Conservation (phyloP, 2,888 invertebrate species). For the Zaprionus bogoriensis region DNA sequence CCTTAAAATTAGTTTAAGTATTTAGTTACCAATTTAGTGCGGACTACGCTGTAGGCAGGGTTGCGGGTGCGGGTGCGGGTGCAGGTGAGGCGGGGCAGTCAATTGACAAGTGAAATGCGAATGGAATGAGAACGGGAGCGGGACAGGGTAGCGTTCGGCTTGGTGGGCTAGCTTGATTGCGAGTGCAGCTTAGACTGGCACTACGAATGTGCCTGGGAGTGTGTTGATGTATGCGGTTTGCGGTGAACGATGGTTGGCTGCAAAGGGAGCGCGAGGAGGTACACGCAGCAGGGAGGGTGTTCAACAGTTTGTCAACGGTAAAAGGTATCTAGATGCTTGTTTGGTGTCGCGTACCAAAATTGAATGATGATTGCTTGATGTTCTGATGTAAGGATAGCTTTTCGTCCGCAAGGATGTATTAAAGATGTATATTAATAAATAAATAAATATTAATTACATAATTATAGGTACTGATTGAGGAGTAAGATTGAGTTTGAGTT, state of each 20-base stretch:
- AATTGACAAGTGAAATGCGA: slow-evolving; percentile 56
- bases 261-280: too few species aligned
- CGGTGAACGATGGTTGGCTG: slow-evolving; percentile 31
- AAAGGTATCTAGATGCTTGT: slow-evolving; percentile 33
- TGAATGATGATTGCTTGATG: neutral
- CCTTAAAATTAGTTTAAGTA: slow-evolving; percentile 79
- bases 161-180: slow-evolving; percentile 13
- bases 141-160: slow-evolving; percentile 2
- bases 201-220: slow-evolving; percentile 17
- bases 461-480: neutral
- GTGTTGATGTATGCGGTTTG: slow-evolving; percentile 66
- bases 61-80: neutral
- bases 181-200: slow-evolving; percentile 25
- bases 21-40: slow-evolving; percentile 79
- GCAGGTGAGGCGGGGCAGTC: neutral
- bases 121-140: slow-evolving; percentile 17
- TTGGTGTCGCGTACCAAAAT: neutral
- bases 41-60: neutral
- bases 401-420: too few species aligned
- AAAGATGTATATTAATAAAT: too few species aligned
- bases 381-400: too few species aligned
- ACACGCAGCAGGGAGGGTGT: slow-evolving; percentile 46
- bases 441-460: too few species aligned
- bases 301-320: slow-evolving; percentile 52
- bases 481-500: neutral